A percentile compares a stretch with the other conserved stretches of the same genome.
These are phyloP conservation scores for Anguilla anguilla DNA, from an alignment of 2,797 vertebrate genomes.

Conservation along the genomic window DNA sequence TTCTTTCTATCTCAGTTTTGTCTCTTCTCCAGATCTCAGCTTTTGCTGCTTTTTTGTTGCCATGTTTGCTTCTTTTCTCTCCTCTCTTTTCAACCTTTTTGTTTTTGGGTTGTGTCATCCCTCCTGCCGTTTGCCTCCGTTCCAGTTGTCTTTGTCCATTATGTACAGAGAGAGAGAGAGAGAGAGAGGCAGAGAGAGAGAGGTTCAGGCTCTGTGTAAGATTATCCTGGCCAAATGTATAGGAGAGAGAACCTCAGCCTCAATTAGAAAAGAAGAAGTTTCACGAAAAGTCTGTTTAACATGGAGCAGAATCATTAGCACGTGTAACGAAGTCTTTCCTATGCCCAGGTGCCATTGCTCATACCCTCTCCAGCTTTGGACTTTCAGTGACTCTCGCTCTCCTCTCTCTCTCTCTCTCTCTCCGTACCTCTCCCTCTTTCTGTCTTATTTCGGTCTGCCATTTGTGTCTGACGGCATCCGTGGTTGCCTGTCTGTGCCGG, in stretches of 20 bases:
- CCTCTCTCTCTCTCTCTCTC: conserved; percentile 1
- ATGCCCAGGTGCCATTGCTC: neutral
- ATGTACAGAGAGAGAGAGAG: neutral
- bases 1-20: neutral
- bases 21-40: conserved; percentile 32
- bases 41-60: conserved; percentile 45
- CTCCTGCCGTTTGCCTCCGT: conserved; percentile 28
- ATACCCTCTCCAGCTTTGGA: neutral
- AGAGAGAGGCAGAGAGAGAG: neutral
- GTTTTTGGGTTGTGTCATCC: neutral
- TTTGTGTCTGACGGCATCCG: neutral
- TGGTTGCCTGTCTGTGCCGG: conserved; percentile 18
- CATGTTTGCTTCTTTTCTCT: conserved; percentile 39
- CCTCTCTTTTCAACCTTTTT: conserved; percentile 36
- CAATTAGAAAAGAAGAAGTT: neutral
- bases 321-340: neutral
- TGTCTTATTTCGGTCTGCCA: neutral
- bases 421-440: neutral
- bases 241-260: neutral
- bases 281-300: neutral
- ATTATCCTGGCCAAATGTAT: neutral
- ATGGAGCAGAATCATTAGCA: neutral
- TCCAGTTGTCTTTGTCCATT: conserved; percentile 7
- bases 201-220: neutral
- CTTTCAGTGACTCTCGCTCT: too few relatives aligned